Percentiles rank a stretch among this genome's conserved stretches.
Conservation (phyloP, 2,113 vertebrate species). For the Baryphthengus martii region DNA sequence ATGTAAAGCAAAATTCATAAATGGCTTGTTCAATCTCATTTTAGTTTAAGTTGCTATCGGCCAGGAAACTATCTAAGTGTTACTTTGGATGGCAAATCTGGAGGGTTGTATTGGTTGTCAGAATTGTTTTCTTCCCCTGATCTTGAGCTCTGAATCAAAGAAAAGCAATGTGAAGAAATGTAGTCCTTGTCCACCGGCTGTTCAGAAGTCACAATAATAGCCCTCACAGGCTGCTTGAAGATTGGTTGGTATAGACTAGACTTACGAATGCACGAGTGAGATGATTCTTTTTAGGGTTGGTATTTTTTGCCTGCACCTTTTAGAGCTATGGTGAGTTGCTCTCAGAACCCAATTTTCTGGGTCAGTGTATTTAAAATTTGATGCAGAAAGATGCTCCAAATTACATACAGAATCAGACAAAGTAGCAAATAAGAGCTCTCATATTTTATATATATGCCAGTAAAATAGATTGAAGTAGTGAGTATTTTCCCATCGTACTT, state of each 20-base stretch:
- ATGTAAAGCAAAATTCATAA: neutral
- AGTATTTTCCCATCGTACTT: neutral
- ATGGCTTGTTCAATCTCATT: neutral
- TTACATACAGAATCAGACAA: neutral
- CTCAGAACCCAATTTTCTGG: neutral
- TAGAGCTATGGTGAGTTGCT: neutral
- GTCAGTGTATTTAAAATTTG: neutral
- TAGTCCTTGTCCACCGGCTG: neutral
- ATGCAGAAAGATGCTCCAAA: neutral
- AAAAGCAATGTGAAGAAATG: neutral
- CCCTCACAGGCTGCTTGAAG: neutral
- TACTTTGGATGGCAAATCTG: neutral
- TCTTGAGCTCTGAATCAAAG: neutral
- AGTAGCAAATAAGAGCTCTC: neutral
- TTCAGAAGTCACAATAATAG: neutral
- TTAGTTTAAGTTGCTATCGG: neutral
- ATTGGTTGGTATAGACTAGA: neutral
- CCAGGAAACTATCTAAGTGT: neutral
- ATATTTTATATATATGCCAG: neutral
- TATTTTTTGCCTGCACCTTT: neutral
- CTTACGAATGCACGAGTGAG: neutral
- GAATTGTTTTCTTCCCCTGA: neutral
- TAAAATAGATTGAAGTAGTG: neutral
- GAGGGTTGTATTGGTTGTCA: neutral
- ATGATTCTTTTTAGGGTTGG: neutral